Evolutionary conservation across 2,113 vertebrate genomes (phyloP).

Genomic region (Hucho hucho): DNA sequence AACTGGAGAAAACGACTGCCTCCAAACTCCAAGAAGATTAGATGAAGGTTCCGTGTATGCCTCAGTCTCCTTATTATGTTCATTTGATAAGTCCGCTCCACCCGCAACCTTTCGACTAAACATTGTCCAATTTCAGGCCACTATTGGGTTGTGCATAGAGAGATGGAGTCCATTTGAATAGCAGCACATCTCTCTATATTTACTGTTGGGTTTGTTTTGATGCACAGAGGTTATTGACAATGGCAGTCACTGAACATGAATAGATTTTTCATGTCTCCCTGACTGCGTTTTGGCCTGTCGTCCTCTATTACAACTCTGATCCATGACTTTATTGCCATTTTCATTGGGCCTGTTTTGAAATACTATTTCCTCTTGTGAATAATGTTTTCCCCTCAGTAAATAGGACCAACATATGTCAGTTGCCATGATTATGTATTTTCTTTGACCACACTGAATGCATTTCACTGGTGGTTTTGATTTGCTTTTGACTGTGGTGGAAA

Average conservation of each 20-base stretch:
- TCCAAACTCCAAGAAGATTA: conserved; percentile 59
- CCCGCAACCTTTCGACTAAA: conserved; percentile 32
- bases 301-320: conserved; percentile 41
- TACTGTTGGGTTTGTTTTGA: conserved; percentile 41
- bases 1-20: conserved; percentile 53
- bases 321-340: conserved; percentile 37
- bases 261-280: conserved; percentile 47
- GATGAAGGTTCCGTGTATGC: conserved; percentile 60
- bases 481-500: conserved; percentile 48
- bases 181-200: conserved; percentile 30
- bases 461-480: conserved; percentile 11
- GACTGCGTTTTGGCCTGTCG: conserved; percentile 42
- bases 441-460: conserved; percentile 4
- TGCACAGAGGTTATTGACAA: conserved; percentile 48
- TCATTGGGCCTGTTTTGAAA: conserved; percentile 17
- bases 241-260: conserved; percentile 43
- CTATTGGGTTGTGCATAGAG: conserved; percentile 22
- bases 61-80: conserved; percentile 55
- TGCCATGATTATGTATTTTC: conserved; percentile 6
- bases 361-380: conserved; percentile 11
- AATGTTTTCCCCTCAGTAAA: conserved; percentile 23
- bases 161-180: conserved; percentile 40
- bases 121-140: conserved; percentile 33
- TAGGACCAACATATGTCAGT: not conserved
- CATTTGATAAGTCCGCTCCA: conserved; percentile 47